Percentiles rank a stretch among this genome's conserved stretches.
Evolutionary conservation across 2,888 invertebrate species (phyloP).

Genomic region (Nesidiocoris tenuis): DNA sequence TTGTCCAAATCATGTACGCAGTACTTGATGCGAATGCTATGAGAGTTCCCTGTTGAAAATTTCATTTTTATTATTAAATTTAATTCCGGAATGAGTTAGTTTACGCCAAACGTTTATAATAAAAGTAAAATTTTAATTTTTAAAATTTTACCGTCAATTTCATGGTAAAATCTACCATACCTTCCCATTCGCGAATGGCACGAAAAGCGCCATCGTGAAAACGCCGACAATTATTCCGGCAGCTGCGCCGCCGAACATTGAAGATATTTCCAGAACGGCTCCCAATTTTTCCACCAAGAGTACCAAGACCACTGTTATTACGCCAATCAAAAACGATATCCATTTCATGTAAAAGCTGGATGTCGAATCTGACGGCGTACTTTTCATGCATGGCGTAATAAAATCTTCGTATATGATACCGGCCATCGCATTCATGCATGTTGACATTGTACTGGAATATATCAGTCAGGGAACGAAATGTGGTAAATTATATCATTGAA

Average conservation of each 20-base stretch:
- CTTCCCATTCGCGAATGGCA: conserved; percentile 63
- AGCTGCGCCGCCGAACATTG: conserved; percentile 64
- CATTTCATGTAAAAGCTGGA: conserved; percentile 64
- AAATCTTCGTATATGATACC: conserved; percentile 68
- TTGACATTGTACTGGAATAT: conserved; percentile 63
- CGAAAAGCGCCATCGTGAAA: conserved; percentile 68
- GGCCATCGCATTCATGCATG: conserved; percentile 63
- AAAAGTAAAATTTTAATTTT: too few species aligned
- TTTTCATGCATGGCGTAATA: conserved; percentile 60
- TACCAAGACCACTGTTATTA: conserved; percentile 57
- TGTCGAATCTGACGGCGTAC: conserved; percentile 58
- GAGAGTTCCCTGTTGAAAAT: conserved; percentile 51
- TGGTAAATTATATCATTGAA: background rate
- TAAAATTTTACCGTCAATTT: too few species aligned
- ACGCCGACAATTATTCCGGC: conserved; percentile 68
- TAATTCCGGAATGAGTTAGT: too few species aligned
- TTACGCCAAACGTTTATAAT: too few species aligned
- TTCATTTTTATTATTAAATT: too few species aligned
- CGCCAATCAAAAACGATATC: conserved; percentile 59
- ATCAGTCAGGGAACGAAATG: too few species aligned
- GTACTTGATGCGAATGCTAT: conserved; percentile 50
- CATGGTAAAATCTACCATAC: conserved; percentile 41
- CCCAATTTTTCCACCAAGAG: conserved; percentile 51
- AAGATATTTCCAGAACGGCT: conserved; percentile 55
- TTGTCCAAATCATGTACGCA: conserved; percentile 51